Percentiles rank a stretch among this genome's conserved stretches.
These are phyloP conservation scores for Eidolon dupreanum DNA, from an alignment of 2,797 vertebrate genomes.

Conservation along the genomic window DNA sequence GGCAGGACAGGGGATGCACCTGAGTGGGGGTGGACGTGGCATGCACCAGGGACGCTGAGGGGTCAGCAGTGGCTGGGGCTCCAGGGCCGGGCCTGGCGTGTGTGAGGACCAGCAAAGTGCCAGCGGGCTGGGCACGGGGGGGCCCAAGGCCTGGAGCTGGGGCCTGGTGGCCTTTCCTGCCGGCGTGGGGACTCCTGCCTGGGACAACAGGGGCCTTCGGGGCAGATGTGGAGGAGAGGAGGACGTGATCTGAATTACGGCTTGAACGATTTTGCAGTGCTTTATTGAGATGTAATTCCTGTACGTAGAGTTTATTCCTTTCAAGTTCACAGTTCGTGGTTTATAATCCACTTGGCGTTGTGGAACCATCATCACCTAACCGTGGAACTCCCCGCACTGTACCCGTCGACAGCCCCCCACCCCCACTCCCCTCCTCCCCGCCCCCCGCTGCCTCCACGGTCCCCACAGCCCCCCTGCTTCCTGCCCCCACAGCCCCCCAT, in stretches of 20 bases:
- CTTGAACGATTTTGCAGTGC: not conserved
- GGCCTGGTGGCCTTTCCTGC: rapidly evolving
- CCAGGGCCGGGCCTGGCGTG: not conserved
- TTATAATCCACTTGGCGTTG: not conserved
- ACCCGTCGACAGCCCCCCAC: too few relatives aligned
- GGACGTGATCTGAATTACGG: not conserved
- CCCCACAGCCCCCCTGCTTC: too few relatives aligned
- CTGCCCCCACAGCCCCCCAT: too few relatives aligned
- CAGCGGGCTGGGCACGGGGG: not conserved
- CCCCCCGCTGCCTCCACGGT: too few relatives aligned
- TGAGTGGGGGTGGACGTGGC: not conserved
- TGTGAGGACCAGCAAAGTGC: not conserved
- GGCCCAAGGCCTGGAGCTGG: too few relatives aligned
- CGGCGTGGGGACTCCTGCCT: not conserved
- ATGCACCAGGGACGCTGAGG: not conserved
- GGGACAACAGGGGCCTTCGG: too few relatives aligned
- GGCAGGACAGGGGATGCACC: not conserved
- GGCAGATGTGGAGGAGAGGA: not conserved
- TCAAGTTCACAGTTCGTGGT: not conserved
- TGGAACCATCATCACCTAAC: too few relatives aligned
- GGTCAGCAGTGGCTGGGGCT: not conserved
- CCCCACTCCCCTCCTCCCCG: too few relatives aligned
- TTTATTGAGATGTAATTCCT: not conserved
- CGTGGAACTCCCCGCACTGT: too few relatives aligned
- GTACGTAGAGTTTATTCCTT: not conserved